These are phyloP conservation scores for Brachylomia viminalis DNA, from an alignment of 2,888 invertebrate genomes.

Conservation along the genomic window DNA sequence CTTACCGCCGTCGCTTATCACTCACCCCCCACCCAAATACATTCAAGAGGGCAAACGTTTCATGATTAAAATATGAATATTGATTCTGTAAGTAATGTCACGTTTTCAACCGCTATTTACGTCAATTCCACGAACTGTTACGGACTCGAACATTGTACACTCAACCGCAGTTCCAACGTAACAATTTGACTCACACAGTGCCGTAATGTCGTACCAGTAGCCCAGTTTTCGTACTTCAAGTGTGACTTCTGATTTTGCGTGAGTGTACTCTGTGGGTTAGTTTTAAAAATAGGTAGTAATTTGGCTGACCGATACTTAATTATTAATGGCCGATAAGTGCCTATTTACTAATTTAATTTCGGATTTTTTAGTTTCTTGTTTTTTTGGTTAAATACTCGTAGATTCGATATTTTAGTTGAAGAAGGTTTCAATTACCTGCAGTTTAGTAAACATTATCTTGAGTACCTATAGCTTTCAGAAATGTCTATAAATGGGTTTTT, in stretches of 20 bases:
- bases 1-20: conserved; percentile 4
- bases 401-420: background rate
- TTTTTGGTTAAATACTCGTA: background rate
- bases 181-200: background rate
- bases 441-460: background rate
- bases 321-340: conserved; percentile 29
- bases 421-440: background rate
- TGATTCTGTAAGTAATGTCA: conserved; percentile 71
- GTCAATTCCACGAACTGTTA: conserved; percentile 62
- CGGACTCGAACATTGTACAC: conserved; percentile 34
- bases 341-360: conserved; percentile 3
- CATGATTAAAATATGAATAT: conserved; percentile 78
- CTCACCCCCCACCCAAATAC: conserved; percentile 20
- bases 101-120: conserved; percentile 65
- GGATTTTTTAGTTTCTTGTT: background rate
- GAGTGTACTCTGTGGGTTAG: conserved; percentile 9
- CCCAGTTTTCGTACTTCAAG: accelerated
- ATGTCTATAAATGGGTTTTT: background rate
- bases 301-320: conserved; percentile 45
- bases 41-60: conserved; percentile 66
- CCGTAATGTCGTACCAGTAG: background rate
- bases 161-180: background rate
- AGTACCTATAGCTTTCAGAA: background rate
- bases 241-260: background rate
- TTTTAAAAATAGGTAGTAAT: conserved; percentile 37